These are phyloP conservation scores for Cynoglossus semilaevis DNA, from an alignment of 2,113 vertebrate species.

Conservation along the genomic window DNA sequence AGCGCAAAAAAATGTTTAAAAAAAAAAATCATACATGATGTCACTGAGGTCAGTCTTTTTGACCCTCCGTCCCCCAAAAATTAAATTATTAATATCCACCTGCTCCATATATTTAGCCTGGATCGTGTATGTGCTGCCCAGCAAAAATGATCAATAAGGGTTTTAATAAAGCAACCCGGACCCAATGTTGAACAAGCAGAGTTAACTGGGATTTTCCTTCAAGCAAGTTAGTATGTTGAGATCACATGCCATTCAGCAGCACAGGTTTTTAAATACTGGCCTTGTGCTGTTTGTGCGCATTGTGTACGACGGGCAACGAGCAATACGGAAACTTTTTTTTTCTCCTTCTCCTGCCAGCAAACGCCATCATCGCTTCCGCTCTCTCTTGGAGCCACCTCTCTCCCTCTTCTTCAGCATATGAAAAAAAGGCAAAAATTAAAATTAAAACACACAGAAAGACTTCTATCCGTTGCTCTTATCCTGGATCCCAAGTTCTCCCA, in stretches of 20 bases:
- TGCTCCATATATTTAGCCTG: slow-evolving; percentile 25
- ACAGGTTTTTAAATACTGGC: slow-evolving; percentile 72
- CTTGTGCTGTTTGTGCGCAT: slow-evolving; percentile 61
- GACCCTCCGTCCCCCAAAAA: slow-evolving; percentile 5
- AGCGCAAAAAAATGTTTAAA: slow-evolving; percentile 37
- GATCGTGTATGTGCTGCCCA: slow-evolving; percentile 27
- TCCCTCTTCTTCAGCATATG: slow-evolving; percentile 37
- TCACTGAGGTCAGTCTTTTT: slow-evolving; percentile 30
- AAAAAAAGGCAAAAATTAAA: slow-evolving; percentile 48
- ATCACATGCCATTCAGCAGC: slow-evolving; percentile 62
- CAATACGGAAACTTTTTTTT: slow-evolving; percentile 46
- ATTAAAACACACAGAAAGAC: slow-evolving; percentile 49
- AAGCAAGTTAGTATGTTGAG: slow-evolving; percentile 53
- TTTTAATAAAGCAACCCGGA: slow-evolving; percentile 45
- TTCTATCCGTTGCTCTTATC: slow-evolving; percentile 16
- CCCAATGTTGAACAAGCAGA: slow-evolving; percentile 52
- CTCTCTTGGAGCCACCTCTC: slow-evolving; percentile 32
- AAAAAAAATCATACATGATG: slow-evolving; percentile 28
- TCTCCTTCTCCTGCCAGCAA: slow-evolving; percentile 30
- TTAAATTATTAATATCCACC: slow-evolving; percentile 18
- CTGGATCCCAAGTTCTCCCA: slow-evolving; percentile 13
- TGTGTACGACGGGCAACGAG: slow-evolving; percentile 59
- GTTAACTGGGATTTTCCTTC: slow-evolving; percentile 27
- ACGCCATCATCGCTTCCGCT: slow-evolving; percentile 19
- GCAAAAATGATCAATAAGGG: slow-evolving; percentile 31